These are phyloP conservation scores for Motacilla tschutschensis DNA, from an alignment of 2,113 vertebrate genomes.

Conservation along the genomic window DNA sequence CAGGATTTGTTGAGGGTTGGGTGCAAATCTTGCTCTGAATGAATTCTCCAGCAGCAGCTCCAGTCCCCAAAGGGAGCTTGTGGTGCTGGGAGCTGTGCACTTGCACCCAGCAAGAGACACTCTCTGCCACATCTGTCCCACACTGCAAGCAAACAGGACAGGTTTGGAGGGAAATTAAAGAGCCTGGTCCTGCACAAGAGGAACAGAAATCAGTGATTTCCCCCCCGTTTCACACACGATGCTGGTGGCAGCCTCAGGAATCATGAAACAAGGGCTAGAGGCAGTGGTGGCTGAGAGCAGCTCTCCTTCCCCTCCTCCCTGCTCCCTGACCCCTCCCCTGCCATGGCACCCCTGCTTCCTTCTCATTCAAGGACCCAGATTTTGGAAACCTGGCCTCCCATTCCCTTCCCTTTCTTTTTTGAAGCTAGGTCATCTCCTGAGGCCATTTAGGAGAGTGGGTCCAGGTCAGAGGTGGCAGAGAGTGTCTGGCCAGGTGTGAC, in stretches of 20 bases:
- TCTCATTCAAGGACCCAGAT: background rate
- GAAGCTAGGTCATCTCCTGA: background rate
- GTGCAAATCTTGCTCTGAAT: background rate
- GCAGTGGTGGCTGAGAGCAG: background rate
- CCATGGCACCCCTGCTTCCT: accelerated
- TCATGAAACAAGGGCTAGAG: background rate
- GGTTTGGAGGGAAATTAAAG: background rate
- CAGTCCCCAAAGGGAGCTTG: accelerated
- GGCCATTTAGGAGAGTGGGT: background rate
- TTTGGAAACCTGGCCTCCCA: background rate
- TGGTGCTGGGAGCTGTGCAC: accelerated
- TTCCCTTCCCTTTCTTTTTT: background rate
- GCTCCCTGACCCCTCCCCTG: background rate
- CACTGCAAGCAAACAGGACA: background rate
- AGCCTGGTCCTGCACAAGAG: background rate
- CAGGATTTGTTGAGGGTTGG: background rate
- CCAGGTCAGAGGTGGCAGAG: background rate
- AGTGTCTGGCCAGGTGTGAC: background rate
- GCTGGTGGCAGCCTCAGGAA: background rate
- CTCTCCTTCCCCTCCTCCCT: background rate
- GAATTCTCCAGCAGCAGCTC: background rate
- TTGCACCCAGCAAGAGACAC: accelerated
- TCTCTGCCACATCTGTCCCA: background rate
- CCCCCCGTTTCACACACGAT: background rate
- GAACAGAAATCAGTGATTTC: constrained; percentile 7